phyloP scores from a whole-genome alignment of 1,140 invertebrate species.

The Camponotus vicinus region DNA sequence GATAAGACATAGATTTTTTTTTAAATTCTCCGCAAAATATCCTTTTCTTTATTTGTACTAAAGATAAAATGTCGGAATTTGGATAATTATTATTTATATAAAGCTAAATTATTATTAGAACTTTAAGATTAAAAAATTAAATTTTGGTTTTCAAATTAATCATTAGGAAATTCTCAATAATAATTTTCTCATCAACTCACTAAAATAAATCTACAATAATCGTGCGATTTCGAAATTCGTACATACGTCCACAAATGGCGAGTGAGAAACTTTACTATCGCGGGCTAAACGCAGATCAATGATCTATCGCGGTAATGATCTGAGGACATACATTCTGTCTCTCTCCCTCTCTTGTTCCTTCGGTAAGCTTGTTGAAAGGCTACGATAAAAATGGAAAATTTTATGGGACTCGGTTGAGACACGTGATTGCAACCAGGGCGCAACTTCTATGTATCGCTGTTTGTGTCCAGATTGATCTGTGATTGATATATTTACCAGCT shows the following conservation, averaged over 20 bases:
- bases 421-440: conserved; percentile 17
- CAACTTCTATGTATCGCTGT: conserved; percentile 38
- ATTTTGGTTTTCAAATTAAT: conserved; percentile 24
- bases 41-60: conserved; percentile 19
- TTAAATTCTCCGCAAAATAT: conserved; percentile 19
- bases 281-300: conserved; percentile 5
- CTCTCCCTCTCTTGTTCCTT: conserved; percentile 7
- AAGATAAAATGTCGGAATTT: conserved; percentile 11
- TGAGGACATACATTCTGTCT: no score
- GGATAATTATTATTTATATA: conserved; percentile 52
- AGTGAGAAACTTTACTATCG: conserved; percentile 2
- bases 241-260: conserved; percentile 19
- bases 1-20: conserved; percentile 21
- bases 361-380: conserved; percentile 41
- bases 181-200: conserved; percentile 18
- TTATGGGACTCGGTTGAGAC: conserved; percentile 39
- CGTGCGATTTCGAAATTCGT: conserved; percentile 47
- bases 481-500: conserved; percentile 68
- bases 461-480: conserved; percentile 67
- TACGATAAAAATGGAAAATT: conserved; percentile 65
- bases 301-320: conserved; percentile 59
- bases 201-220: conserved; percentile 44
- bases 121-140: conserved; percentile 43
- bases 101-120: conserved; percentile 51
- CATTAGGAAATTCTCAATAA: neutral